phyloP scores from a whole-genome alignment of 2,797 vertebrate genomes.

The Hoplostethus mediterraneus region DNA sequence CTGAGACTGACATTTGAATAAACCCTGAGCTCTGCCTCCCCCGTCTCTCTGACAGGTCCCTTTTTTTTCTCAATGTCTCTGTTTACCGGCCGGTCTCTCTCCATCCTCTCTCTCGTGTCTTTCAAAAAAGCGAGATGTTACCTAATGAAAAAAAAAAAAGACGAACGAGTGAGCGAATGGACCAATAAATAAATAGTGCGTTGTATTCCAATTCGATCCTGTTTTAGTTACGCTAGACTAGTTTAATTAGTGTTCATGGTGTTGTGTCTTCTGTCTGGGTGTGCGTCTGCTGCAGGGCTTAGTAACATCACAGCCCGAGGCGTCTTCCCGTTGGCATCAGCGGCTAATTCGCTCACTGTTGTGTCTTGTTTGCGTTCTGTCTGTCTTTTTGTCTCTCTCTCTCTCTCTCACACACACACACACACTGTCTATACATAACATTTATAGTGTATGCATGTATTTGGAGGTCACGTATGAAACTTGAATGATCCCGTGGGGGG shows the following conservation, averaged over 20 bases:
- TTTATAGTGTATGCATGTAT: background rate
- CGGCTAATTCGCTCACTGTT: background rate
- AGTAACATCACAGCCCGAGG: constrained; percentile 3
- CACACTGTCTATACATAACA: background rate
- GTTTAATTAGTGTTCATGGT: background rate
- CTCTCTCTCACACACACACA: too few relatives aligned
- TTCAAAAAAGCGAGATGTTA: background rate
- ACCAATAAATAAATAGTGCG: background rate
- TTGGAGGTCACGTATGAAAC: background rate
- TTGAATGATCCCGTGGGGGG: accelerated
- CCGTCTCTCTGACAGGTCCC: constrained; percentile 5
- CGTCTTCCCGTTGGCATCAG: background rate
- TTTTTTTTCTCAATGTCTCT: background rate
- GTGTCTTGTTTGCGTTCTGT: background rate
- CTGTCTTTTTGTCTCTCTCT: background rate
- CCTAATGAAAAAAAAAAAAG: background rate
- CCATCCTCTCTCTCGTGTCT: background rate
- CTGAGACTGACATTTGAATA: constrained; percentile 56
- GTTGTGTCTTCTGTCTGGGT: background rate
- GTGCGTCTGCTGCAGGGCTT: background rate
- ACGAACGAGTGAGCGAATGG: background rate
- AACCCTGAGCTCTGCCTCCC: constrained; percentile 16
- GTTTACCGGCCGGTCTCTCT: background rate
- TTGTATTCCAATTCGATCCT: background rate
- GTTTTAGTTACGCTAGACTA: background rate